A percentile compares a stretch with the other conserved stretches of the same genome.
phyloP scores from a whole-genome alignment of 1,140 invertebrate species.

The Adelges cooleyi region DNA sequence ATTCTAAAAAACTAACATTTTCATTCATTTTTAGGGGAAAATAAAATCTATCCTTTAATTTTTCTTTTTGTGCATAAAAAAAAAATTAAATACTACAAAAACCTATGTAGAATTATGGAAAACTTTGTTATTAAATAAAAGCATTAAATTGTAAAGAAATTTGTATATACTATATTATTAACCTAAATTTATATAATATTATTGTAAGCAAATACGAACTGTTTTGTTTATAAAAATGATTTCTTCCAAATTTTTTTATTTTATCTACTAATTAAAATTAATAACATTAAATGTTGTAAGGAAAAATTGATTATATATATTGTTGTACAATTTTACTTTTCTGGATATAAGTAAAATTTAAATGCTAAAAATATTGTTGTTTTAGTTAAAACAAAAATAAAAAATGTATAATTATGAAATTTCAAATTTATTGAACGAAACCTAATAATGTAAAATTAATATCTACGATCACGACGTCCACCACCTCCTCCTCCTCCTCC shows the following conservation, averaged over 20 bases:
- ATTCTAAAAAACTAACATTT: too few relatives aligned
- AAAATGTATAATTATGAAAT: background rate
- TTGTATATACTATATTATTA: too few relatives aligned
- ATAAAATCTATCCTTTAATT: too few relatives aligned
- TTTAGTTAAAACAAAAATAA: background rate
- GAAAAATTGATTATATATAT: background rate
- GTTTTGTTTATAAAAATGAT: background rate
- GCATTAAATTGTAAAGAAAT: too few relatives aligned
- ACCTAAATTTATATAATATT: too few relatives aligned
- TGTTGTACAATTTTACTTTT: background rate
- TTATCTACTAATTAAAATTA: background rate
- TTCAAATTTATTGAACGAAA: background rate
- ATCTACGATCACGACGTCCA: conserved; percentile 19
- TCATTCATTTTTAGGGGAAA: too few relatives aligned
- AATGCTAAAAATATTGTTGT: background rate
- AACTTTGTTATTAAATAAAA: too few relatives aligned
- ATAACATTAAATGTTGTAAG: background rate
- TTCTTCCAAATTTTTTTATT: background rate
- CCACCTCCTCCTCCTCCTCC: conserved; percentile 30
- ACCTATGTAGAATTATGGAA: too few relatives aligned
- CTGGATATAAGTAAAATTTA: background rate
- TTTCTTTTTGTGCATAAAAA: too few relatives aligned
- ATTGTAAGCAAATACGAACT: background rate
- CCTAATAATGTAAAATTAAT: conserved; percentile 3
- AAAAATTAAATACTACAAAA: too few relatives aligned